Evolutionary conservation across 2,113 vertebrate species (phyloP), one percentile per base, ranked within the genome.

Genomic region (Ceyx cyanopectus): DNA sequence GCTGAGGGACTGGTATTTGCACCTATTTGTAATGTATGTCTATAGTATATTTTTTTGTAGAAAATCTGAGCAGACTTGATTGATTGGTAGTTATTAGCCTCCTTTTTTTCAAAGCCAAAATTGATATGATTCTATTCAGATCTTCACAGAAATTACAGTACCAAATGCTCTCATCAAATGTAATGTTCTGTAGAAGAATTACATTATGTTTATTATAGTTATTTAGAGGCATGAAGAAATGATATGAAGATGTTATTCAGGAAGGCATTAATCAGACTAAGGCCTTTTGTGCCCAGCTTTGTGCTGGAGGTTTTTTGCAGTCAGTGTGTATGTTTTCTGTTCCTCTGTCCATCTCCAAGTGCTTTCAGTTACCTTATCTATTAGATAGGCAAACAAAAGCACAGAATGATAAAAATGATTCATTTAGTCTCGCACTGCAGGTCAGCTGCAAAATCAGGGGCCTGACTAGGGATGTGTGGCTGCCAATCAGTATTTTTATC

Each of bases 121-220:
- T 82, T 85, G 20, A 20, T 37, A 15, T 27, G 9, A 43, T 66
- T 66, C 76, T 81, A 54, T 86, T 87, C 81, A 85, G 41, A n/a
- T 85, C 62, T 58, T 92, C 75, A 73, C 46, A 76, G 84, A 90
- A 80, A 80, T 60, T 76, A 60, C 46, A 85, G 58, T 58, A 85
- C 22, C 43, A 82, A 96, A 90, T 60, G 29, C 11, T 62, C 58
- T 34, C 14, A 85, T 95, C 62, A 73, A 34, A 66, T 88, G 37
- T 58, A 88, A 92, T 92, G 72, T 69, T 70, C 84, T 89, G 34
- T 48, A 80, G 70, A 89, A 87, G 43, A 87, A 82, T 89, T 75
- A 32, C 10, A 34, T 88, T 82, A 29, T 51, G 69, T 89, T 93
- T 89, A 67, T 93, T 76, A 60, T 11, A 60, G 30, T 82, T 95